Evolutionary conservation across 2,797 vertebrate genomes (phyloP).

Genomic region (Galagoides demidoff): DNA sequence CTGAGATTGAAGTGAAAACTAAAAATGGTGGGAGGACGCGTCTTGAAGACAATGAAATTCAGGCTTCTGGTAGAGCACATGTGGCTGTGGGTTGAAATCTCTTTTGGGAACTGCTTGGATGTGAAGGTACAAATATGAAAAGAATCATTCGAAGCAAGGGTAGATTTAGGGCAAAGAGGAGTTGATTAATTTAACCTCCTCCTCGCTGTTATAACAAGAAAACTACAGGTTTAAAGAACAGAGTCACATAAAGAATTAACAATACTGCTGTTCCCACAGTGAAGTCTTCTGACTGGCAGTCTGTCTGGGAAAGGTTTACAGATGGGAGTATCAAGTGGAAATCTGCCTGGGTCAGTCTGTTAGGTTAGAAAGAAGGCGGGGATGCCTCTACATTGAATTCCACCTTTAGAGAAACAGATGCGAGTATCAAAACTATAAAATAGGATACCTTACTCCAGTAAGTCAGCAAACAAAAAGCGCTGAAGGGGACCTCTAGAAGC

Average conservation of each 20-base stretch:
- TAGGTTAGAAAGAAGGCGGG: not conserved
- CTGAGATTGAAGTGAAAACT: not conserved
- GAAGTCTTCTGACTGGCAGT: not conserved
- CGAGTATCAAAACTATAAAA: constrained; percentile 5
- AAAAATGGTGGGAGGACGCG: not conserved
- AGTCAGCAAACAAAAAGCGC: not conserved
- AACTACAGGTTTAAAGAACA: constrained; percentile 41
- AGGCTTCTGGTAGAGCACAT: not conserved
- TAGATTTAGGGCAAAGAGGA: not conserved
- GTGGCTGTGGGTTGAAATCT: not conserved
- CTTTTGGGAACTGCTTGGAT: not conserved
- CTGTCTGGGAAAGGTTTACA: constrained; percentile 15
- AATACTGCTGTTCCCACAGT: not conserved
- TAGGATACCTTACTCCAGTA: not conserved
- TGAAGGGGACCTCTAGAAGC: not conserved
- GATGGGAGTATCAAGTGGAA: constrained; percentile 25
- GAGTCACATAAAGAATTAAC: constrained; percentile 49
- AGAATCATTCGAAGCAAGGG: constrained; percentile 37
- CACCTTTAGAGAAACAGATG: not conserved
- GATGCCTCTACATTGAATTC: not conserved
- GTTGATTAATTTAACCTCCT: constrained; percentile 11
- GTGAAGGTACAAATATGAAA: not conserved
- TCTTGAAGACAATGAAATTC: too few relatives aligned
- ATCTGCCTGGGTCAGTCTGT: not conserved
- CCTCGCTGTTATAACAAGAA: constrained; percentile 49